Conservation (phyloP, 2,113 vertebrate genomes). For the Hippopotamus amphibius region DNA sequence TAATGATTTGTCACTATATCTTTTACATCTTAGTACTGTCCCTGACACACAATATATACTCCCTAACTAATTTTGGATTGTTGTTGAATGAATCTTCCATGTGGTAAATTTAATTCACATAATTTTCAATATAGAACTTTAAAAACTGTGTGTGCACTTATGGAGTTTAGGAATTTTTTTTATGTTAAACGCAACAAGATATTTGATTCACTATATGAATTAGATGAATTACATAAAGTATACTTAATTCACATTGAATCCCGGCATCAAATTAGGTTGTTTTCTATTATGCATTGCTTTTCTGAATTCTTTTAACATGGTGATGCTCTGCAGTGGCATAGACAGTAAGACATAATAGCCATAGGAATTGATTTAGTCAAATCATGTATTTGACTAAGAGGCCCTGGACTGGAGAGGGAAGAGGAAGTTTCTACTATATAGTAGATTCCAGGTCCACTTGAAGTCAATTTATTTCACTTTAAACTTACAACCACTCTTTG, state of each 20-base stretch:
- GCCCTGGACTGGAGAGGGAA: neutral
- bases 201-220: neutral
- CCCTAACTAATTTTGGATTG: neutral
- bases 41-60: neutral
- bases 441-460: neutral
- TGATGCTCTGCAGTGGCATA: neutral
- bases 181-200: neutral
- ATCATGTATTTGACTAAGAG: neutral
- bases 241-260: neutral
- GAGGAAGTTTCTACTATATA: neutral
- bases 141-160: neutral
- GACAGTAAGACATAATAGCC: neutral
- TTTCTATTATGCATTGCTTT: neutral
- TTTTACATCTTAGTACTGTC: too few relatives aligned
- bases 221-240: neutral
- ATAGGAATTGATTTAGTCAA: neutral
- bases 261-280: neutral
- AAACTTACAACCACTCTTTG: neutral
- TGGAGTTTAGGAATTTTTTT: neutral
- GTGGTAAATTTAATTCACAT: neutral
- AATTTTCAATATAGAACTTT: neutral
- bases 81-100: neutral
- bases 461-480: neutral
- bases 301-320: neutral
- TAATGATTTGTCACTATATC: neutral